These are phyloP conservation scores for Myrmecobius fasciatus DNA, from an alignment of 2,113 vertebrate genomes.

Conservation along the genomic window DNA sequence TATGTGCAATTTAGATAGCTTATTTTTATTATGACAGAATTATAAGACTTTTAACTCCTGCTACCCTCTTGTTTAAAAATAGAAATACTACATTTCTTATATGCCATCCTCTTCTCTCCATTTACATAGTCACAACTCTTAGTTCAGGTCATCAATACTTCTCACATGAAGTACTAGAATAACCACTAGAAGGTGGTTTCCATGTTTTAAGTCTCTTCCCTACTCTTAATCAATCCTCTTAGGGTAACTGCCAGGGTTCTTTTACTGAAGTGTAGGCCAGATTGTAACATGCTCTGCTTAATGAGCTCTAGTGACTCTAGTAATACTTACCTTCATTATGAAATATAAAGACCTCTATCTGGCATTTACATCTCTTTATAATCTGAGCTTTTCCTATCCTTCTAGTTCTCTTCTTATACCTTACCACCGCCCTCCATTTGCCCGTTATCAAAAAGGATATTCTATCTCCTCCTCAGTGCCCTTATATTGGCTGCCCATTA, in stretches of 20 bases:
- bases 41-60: constrained; percentile 30
- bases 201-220: too few species aligned
- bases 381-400: background rate
- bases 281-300: background rate
- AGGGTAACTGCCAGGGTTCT: background rate
- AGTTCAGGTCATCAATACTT: background rate
- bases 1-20: background rate
- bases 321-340: background rate
- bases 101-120: background rate
- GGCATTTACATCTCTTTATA: background rate
- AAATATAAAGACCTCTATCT: background rate
- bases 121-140: background rate
- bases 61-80: constrained; percentile 3
- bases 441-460: background rate
- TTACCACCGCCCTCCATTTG: background rate
- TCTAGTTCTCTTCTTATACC: background rate
- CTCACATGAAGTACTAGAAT: background rate
- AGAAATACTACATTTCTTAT: background rate
- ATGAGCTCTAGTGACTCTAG: background rate
- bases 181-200: too few species aligned
- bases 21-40: constrained; percentile 46
- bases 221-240: background rate
- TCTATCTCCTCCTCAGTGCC: background rate
- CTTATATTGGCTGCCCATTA: background rate
- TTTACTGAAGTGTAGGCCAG: background rate